phyloP scores from a whole-genome alignment of 2,888 invertebrate genomes.

The Perizoma affinitatum region DNA sequence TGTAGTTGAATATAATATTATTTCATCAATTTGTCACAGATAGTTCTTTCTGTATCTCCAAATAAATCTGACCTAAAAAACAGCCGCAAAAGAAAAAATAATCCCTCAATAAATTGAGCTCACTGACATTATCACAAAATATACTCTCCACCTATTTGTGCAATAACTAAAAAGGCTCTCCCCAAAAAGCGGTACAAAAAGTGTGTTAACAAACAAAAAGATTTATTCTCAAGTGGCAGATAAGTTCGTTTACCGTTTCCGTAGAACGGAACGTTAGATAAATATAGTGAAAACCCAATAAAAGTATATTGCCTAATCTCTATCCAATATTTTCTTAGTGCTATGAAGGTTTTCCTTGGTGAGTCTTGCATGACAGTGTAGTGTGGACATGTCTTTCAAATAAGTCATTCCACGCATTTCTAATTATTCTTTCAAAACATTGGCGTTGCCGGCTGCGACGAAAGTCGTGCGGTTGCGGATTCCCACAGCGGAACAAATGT shows the following conservation, averaged over 20 bases:
- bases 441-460: too few relatives aligned
- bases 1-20: too few relatives aligned
- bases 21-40: too few relatives aligned
- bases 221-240: conserved; percentile 75
- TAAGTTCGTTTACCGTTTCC: conserved; percentile 59
- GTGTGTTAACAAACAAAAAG: conserved; percentile 82
- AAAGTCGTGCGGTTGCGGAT: too few relatives aligned
- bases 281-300: conserved; percentile 81
- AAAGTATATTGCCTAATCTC: conserved; percentile 83
- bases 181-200: conserved; percentile 53
- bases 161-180: conserved; percentile 49
- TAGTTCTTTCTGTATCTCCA: neutral
- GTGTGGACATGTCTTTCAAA: conserved; percentile 46
- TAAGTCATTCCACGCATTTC: neutral
- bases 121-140: conserved; percentile 62
- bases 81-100: conserved; percentile 51
- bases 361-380: conserved; percentile 31
- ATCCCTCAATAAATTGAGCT: conserved; percentile 63
- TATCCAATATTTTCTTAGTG: conserved; percentile 82
- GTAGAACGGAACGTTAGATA: conserved; percentile 72
- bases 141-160: conserved; percentile 62
- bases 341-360: conserved; percentile 73
- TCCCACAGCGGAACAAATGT: too few relatives aligned
- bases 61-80: conserved; percentile 28
- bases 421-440: too few relatives aligned